Percentiles rank a stretch among this genome's conserved stretches.
phyloP scores from a whole-genome alignment of 2,113 vertebrate species.

The Panthera tigris region DNA sequence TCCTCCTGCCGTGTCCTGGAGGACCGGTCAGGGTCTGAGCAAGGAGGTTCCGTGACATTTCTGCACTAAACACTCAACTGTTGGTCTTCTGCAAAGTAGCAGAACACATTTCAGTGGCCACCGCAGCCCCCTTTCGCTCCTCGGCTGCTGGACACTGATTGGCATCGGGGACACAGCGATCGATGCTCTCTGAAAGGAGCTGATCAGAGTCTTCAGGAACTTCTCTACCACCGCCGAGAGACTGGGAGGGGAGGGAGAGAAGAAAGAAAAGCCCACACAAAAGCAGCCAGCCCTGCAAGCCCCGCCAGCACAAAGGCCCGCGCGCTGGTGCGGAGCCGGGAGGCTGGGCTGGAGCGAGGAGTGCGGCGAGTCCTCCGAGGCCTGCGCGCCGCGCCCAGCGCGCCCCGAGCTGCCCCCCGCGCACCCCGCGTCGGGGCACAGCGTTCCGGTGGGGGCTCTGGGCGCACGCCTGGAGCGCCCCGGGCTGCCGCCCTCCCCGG shows the following conservation, averaged over 20 bases:
- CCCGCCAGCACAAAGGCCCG: slow-evolving; percentile 71
- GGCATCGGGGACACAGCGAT: neutral
- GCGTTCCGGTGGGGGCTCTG: slow-evolving; percentile 21
- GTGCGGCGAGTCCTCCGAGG: slow-evolving; percentile 32
- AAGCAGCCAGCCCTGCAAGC: slow-evolving; percentile 60
- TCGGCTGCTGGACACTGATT: neutral
- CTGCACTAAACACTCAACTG: neutral
- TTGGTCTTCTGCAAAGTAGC: slow-evolving; percentile 59
- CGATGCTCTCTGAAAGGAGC: slow-evolving; percentile 23
- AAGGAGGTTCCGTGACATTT: neutral
- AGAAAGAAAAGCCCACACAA: slow-evolving; percentile 63
- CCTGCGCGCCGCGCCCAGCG: slow-evolving; percentile 54
- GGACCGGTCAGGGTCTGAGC: neutral
- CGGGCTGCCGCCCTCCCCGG: neutral
- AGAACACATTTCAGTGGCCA: neutral
- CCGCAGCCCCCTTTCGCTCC: neutral
- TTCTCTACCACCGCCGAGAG: slow-evolving; percentile 50
- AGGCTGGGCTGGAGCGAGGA: slow-evolving; percentile 16
- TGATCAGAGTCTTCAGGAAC: slow-evolving; percentile 39
- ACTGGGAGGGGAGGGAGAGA: neutral
- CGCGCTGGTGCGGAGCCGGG: slow-evolving; percentile 48
- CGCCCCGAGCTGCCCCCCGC: neutral
- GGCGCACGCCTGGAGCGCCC: neutral
- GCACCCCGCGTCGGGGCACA: slow-evolving; percentile 46
- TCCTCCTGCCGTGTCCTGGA: neutral